Percentiles rank a stretch among this genome's conserved stretches.
phyloP scores from a whole-genome alignment of 2,888 invertebrate species.

The Ophioninae sp. region DNA sequence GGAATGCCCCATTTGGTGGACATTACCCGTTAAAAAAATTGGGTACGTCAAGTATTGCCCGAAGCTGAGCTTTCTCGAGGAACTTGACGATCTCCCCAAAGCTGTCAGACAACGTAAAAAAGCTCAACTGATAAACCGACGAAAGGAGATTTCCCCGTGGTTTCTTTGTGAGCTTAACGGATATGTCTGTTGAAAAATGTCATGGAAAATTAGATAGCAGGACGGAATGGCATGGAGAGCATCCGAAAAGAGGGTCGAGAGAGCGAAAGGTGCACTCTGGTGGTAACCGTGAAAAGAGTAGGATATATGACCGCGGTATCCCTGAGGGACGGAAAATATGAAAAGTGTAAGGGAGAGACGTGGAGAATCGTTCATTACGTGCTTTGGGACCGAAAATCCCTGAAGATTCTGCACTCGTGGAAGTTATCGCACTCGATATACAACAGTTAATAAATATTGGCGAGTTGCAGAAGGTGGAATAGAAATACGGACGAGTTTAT shows the following conservation, averaged over 20 bases:
- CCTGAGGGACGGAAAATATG: constrained; percentile 10
- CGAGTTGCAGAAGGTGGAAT: not conserved
- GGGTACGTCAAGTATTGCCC: not conserved
- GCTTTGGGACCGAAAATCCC: not conserved
- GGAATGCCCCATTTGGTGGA: no score
- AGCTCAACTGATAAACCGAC: constrained; percentile 52
- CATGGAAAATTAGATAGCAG: constrained; percentile 6
- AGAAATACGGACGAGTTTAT: not conserved
- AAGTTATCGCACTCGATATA: not conserved
- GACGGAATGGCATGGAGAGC: not conserved
- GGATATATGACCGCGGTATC: constrained; percentile 33
- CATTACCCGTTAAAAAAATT: no score
- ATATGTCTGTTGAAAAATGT: constrained; percentile 49
- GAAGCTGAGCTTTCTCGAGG: constrained; percentile 10
- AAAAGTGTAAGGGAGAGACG: not conserved
- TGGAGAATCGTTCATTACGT: not conserved
- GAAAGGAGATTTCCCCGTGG: constrained; percentile 44
- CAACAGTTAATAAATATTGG: not conserved
- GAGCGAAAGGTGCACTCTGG: constrained; percentile 22
- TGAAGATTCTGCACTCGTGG: not conserved
- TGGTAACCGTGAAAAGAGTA: constrained; percentile 43
- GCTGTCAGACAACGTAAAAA: constrained; percentile 6
- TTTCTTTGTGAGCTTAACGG: constrained; percentile 47
- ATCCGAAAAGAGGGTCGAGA: constrained; percentile 24
- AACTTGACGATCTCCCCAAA: constrained; percentile 4